A percentile compares a stretch with the other conserved stretches of the same genome.
phyloP scores from a whole-genome alignment of 1,140 invertebrate genomes.

The Eciton burchellii region DNA sequence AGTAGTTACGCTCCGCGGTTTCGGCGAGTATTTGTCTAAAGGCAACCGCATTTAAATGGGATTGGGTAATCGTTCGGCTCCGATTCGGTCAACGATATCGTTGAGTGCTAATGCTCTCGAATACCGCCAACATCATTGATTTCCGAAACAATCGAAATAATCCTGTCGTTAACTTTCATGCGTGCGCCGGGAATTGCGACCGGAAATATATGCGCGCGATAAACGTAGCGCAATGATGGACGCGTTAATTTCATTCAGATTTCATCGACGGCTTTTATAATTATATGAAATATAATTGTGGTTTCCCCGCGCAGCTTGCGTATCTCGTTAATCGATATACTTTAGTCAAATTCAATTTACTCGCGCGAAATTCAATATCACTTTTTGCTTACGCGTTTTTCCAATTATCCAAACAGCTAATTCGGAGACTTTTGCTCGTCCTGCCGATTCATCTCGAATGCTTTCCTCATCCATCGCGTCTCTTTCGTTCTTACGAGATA shows the following conservation, averaged over 20 bases:
- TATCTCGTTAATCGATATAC: neutral
- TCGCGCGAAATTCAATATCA: neutral
- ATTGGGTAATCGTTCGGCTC: slow-evolving; percentile 43
- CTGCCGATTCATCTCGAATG: slow-evolving; percentile 3
- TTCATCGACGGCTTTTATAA: neutral
- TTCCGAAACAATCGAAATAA: slow-evolving; percentile 45
- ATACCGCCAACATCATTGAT: slow-evolving; percentile 18
- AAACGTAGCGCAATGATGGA: neutral
- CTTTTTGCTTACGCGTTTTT: neutral
- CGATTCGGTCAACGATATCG: slow-evolving; percentile 40
- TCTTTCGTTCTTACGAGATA: slow-evolving; percentile 53
- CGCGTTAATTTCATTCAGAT: neutral
- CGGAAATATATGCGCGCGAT: neutral
- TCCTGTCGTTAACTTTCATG: slow-evolving; percentile 29
- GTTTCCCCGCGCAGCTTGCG: neutral
- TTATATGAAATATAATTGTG: neutral
- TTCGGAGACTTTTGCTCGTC: neutral
- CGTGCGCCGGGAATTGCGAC: neutral
- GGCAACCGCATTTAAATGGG: slow-evolving; percentile 54
- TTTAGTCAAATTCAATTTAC: slow-evolving; percentile 8
- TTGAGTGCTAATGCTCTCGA: slow-evolving; percentile 35
- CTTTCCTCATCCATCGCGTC: slow-evolving; percentile 11
- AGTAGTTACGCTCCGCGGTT: slow-evolving; percentile 51
- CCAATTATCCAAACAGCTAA: neutral
- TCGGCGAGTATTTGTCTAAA: slow-evolving; percentile 56